These are phyloP conservation scores for Dasypolia templi DNA, from an alignment of 2,888 invertebrate species.

Conservation along the genomic window DNA sequence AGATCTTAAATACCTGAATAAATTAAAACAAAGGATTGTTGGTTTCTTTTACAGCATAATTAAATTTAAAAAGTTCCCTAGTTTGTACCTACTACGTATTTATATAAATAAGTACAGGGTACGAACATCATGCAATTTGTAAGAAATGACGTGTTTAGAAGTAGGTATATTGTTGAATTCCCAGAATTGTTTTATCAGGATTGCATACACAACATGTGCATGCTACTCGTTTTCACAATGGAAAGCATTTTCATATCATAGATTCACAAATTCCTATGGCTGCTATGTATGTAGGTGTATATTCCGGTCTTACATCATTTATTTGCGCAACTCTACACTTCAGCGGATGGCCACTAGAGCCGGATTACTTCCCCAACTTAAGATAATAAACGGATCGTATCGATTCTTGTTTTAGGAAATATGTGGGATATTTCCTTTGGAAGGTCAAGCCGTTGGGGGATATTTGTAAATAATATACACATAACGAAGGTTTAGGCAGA, in stretches of 20 bases:
- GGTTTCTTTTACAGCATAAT: conserved; percentile 19
- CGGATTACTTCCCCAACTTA: conserved; percentile 25
- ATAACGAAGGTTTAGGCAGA: not conserved
- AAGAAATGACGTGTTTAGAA: conserved; percentile 15
- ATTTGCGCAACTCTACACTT: conserved; percentile 17
- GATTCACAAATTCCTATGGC: not conserved
- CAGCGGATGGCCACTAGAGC: conserved; percentile 12
- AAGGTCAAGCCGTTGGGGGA: not conserved
- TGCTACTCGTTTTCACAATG: conserved; percentile 5
- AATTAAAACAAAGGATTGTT: conserved; percentile 44
- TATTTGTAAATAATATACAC: not conserved
- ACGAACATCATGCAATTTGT: conserved; percentile 34
- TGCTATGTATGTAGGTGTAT: not conserved
- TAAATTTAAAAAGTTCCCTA: conserved; percentile 11
- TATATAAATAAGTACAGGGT: conserved; percentile 27
- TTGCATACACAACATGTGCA: not conserved
- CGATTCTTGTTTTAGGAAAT: not conserved
- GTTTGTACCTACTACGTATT: conserved; percentile 6
- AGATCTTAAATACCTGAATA: conserved; percentile 54
- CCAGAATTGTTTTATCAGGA: conserved; percentile 23
- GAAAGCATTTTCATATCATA: not conserved
- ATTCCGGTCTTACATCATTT: conserved; percentile 32
- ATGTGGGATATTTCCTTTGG: too few relatives aligned
- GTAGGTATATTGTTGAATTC: conserved; percentile 7
- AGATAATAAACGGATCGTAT: conserved; percentile 21